phyloP scores from a whole-genome alignment of 2,888 invertebrate species.

The Parnassius smintheus region DNA sequence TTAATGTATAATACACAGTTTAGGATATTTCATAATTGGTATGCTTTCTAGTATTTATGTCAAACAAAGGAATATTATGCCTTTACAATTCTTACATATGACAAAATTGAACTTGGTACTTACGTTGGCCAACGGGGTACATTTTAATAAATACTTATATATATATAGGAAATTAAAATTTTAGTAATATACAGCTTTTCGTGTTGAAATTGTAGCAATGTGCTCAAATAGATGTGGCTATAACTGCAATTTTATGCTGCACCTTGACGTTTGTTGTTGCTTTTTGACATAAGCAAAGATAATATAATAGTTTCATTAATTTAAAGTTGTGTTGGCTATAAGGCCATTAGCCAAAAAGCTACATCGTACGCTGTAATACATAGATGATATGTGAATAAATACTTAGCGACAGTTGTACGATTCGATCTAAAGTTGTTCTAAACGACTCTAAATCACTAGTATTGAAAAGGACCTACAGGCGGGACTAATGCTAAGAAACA shows the following conservation, averaged over 20 bases:
- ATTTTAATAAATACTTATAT: slow-evolving; percentile 56
- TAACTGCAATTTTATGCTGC: slow-evolving; percentile 44
- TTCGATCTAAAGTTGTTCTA: too few relatives aligned
- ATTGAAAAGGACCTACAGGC: too few relatives aligned
- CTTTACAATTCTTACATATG: slow-evolving; percentile 37
- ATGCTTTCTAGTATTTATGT: slow-evolving; percentile 32
- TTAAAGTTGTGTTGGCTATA: too few relatives aligned
- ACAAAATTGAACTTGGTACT: slow-evolving; percentile 42
- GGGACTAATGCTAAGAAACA: too few relatives aligned
- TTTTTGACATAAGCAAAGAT: slow-evolving; percentile 30
- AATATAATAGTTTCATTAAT: too few relatives aligned
- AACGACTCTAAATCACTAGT: too few relatives aligned
- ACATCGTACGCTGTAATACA: too few relatives aligned
- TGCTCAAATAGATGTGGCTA: slow-evolving; percentile 52
- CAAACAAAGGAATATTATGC: slow-evolving; percentile 69
- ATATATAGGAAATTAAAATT: slow-evolving; percentile 57
- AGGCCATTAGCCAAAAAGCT: too few relatives aligned
- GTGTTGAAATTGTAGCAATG: slow-evolving; percentile 58
- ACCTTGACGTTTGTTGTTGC: slow-evolving; percentile 43
- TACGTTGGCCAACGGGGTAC: slow-evolving; percentile 79
- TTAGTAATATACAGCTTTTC: slow-evolving; percentile 47
- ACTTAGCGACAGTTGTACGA: too few relatives aligned
- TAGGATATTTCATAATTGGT: slow-evolving; percentile 9
- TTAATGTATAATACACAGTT: slow-evolving; percentile 27
- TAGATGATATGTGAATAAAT: too few relatives aligned